Percentiles rank a stretch among this genome's conserved stretches.
Evolutionary conservation across 2,797 vertebrate species (phyloP).

Genomic region (Acipenser ruthenus): DNA sequence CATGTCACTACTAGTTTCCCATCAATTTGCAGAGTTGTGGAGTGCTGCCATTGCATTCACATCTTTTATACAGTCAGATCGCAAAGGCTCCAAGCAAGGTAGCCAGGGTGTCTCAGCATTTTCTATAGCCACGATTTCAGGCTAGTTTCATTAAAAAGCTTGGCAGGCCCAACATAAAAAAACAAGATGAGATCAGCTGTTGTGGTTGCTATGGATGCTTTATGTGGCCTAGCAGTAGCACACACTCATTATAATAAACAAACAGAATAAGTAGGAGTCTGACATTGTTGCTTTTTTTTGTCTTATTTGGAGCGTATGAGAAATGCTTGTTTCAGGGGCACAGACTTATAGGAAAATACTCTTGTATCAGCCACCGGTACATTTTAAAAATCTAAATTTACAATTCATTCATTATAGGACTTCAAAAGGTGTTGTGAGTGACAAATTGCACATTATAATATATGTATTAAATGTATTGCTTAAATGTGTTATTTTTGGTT

Average conservation of each 20-base stretch:
- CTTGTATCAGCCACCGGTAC: too few relatives aligned
- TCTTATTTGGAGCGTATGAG: too few relatives aligned
- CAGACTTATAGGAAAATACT: too few relatives aligned
- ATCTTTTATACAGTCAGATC: conserved; percentile 18
- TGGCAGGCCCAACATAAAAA: conserved; percentile 16
- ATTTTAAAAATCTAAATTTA: too few relatives aligned
- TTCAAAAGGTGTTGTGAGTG: too few relatives aligned
- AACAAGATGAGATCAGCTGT: conserved; percentile 48
- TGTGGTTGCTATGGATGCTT: conserved; percentile 47
- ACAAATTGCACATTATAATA: too few relatives aligned
- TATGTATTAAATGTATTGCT: too few relatives aligned
- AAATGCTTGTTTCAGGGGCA: too few relatives aligned
- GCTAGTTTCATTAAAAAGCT: conserved; percentile 44
- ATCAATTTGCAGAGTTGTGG: conserved; percentile 28
- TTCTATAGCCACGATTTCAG: conserved; percentile 38
- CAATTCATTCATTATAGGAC: too few relatives aligned
- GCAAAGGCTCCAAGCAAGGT: conserved; percentile 13
- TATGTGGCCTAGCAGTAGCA: conserved; percentile 32
- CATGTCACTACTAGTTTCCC: conserved; percentile 32
- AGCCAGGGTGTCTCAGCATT: conserved; percentile 35
- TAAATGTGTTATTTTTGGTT: too few relatives aligned
- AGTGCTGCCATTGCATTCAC: conserved; percentile 33
- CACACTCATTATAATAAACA: conserved; percentile 34
- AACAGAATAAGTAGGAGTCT: background rate
- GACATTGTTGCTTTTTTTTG: background rate